Evolutionary conservation across 2,113 vertebrate genomes (phyloP).

Genomic region (Nibea coibor): DNA sequence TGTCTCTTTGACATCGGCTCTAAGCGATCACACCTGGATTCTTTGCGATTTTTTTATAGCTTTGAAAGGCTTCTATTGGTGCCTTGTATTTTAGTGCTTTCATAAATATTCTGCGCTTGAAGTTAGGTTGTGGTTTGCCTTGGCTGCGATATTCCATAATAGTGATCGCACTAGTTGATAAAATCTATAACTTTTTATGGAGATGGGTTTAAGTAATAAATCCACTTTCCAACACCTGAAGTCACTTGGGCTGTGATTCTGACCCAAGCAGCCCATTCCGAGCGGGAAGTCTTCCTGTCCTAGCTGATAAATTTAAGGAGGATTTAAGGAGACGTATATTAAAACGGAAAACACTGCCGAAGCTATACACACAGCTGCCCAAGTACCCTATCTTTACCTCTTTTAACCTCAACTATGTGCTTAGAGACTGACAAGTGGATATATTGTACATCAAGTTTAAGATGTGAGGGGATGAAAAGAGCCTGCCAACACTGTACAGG

Average conservation of each 20-base stretch:
- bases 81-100: constrained; percentile 44
- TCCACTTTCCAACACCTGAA: constrained; percentile 38
- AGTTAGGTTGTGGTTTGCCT: constrained; percentile 27
- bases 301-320: constrained; percentile 18
- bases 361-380: not conserved
- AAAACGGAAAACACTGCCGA: constrained; percentile 13
- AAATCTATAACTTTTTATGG: constrained; percentile 51
- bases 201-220: constrained; percentile 43
- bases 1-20: constrained; percentile 33
- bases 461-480: not conserved
- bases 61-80: constrained; percentile 29
- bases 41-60: constrained; percentile 4
- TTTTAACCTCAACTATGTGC: not conserved
- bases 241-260: not conserved
- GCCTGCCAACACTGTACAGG: not conserved
- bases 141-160: constrained; percentile 37
- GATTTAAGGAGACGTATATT: constrained; percentile 5
- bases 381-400: not conserved
- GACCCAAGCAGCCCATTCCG: not conserved
- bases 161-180: constrained; percentile 34
- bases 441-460: not conserved
- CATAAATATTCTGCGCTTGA: constrained; percentile 46
- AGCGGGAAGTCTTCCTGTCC: constrained; percentile 8
- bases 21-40: constrained; percentile 53
- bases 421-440: not conserved